Conservation (phyloP, 2,113 vertebrate genomes). For the Junco hyemalis region DNA sequence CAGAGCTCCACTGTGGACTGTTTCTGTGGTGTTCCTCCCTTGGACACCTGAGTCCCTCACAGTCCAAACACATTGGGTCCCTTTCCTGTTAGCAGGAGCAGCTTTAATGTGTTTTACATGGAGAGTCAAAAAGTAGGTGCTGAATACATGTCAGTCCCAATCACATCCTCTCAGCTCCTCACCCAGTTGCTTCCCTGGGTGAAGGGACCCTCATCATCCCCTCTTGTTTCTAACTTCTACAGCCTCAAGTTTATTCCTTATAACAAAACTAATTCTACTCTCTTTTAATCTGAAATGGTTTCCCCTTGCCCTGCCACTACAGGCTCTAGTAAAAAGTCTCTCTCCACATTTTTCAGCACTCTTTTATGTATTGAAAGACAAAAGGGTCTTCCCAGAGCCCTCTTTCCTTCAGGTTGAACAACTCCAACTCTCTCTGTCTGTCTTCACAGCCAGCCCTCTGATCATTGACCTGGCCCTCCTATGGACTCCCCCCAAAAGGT, state of each 20-base stretch:
- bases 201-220: not conserved
- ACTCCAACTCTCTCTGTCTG: not conserved
- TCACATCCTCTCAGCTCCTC: not conserved
- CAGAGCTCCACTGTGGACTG: not conserved
- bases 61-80: not conserved
- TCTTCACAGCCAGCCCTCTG: not conserved
- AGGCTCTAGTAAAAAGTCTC: not conserved
- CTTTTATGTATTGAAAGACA: not conserved
- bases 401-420: not conserved
- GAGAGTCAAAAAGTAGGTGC: not conserved
- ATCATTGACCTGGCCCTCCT: not conserved
- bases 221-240: not conserved
- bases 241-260: not conserved
- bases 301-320: not conserved
- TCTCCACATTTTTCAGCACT: not conserved
- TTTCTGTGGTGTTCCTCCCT: not conserved
- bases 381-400: not conserved
- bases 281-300: not conserved
- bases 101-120: not conserved
- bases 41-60: not conserved
- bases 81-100: not conserved
- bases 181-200: not conserved
- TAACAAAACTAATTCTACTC: not conserved
- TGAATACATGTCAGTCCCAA: not conserved
- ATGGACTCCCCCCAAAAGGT: not conserved